Evolutionary conservation across 2,888 invertebrate species (phyloP).

Genomic region (Pyrrhia umbra): DNA sequence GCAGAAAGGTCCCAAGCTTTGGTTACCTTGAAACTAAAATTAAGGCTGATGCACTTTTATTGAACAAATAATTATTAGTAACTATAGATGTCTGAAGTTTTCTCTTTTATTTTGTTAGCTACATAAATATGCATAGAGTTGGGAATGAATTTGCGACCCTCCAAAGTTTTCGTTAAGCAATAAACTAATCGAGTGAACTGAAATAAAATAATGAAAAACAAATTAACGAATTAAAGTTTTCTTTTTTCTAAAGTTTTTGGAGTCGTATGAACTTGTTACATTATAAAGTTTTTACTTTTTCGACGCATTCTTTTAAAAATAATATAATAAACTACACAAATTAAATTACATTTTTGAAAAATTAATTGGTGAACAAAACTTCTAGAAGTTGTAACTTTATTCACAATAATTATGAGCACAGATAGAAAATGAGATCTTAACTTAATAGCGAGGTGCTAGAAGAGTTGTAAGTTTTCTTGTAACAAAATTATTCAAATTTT

Average conservation of each 20-base stretch:
- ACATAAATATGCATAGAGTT: slow-evolving; percentile 1
- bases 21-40: too few relatives aligned
- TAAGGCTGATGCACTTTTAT: not conserved
- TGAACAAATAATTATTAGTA: not conserved
- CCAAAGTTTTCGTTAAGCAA: not conserved
- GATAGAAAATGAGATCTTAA: slow-evolving; percentile 7
- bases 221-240: not conserved
- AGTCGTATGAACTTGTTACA: not conserved
- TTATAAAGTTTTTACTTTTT: not conserved
- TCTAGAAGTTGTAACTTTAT: slow-evolving; percentile 15
- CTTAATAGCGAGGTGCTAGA: slow-evolving; percentile 23
- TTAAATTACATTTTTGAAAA: slow-evolving; percentile 20
- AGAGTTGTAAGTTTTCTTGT: not conserved
- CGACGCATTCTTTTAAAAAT: not conserved
- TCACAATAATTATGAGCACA: not conserved
- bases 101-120: not conserved
- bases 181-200: slow-evolving; percentile 1
- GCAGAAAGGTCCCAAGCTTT: too few relatives aligned
- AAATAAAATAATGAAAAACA: not conserved
- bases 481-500: slow-evolving; percentile 11
- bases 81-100: not conserved
- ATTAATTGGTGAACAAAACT: slow-evolving; percentile 9
- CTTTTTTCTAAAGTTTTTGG: not conserved
- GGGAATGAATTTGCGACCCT: not conserved
- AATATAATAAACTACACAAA: not conserved